phyloP scores from a whole-genome alignment of 2,113 vertebrate genomes.

The Cryptomyrus ogoouensis region DNA sequence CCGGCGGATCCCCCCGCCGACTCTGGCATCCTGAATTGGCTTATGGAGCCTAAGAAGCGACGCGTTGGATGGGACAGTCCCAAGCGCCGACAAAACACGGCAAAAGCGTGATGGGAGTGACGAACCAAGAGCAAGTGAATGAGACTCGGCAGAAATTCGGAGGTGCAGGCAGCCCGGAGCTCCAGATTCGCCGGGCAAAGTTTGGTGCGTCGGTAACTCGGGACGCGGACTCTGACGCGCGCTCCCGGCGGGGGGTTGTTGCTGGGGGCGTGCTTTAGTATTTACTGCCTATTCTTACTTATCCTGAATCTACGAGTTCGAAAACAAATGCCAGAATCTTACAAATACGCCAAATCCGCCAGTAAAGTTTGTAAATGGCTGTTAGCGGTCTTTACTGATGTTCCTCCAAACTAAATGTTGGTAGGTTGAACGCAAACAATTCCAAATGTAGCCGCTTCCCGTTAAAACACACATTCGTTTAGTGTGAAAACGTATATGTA shows the following conservation, averaged over 20 bases:
- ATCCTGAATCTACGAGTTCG: neutral
- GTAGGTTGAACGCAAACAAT: neutral
- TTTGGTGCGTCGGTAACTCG: neutral
- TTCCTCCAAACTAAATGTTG: neutral
- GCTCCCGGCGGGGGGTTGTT: neutral
- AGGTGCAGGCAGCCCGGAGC: neutral
- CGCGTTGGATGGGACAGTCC: neutral
- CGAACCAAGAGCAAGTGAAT: neutral
- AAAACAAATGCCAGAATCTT: neutral
- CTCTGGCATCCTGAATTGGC: neutral
- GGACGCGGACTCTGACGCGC: constrained; percentile 4
- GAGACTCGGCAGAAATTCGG: neutral
- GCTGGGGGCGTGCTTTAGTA: neutral
- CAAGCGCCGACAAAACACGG: neutral
- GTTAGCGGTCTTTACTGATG: neutral
- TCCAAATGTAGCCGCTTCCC: neutral
- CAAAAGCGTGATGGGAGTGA: neutral
- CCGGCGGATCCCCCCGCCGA: neutral
- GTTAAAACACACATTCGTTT: neutral
- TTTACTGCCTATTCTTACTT: neutral
- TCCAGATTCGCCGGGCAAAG: neutral
- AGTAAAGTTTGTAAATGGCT: neutral
- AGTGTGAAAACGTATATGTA: neutral
- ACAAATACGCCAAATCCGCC: neutral
- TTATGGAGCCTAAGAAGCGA: neutral